Conservation (phyloP, 2,797 vertebrate species). For the Acanthurus tractus region DNA sequence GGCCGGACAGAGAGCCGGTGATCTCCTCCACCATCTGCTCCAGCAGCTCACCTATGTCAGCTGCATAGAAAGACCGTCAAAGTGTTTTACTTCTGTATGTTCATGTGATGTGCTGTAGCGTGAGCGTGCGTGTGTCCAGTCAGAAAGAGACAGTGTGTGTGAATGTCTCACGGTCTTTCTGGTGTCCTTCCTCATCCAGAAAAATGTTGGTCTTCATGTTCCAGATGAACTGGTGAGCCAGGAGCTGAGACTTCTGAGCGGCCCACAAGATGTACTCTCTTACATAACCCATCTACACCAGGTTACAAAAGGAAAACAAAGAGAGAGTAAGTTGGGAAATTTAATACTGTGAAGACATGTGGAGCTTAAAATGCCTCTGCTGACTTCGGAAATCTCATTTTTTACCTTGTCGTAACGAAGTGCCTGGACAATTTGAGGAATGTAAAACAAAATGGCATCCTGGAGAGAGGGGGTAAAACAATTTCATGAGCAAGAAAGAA, state of each 20-base stretch:
- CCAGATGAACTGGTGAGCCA: constrained; percentile 98
- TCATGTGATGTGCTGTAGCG: no score
- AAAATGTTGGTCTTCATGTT: constrained; percentile 99
- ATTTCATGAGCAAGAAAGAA: not conserved
- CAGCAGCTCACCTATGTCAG: constrained; percentile 94
- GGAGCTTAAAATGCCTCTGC: not conserved
- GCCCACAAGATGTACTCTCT: constrained; percentile 98
- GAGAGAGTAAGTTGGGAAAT: not conserved
- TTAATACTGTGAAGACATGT: not conserved
- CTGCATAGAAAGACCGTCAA: constrained; percentile 69
- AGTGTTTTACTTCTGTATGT: not conserved
- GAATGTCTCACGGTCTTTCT: constrained; percentile 92
- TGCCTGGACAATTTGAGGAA: constrained; percentile 97
- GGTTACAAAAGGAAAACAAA: not conserved
- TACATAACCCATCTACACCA: constrained; percentile 94
- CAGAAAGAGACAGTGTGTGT: not conserved
- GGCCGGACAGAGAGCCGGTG: constrained; percentile 93
- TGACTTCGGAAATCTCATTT: not conserved
- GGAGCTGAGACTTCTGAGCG: constrained; percentile 94
- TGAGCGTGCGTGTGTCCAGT: no score
- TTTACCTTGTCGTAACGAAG: constrained; percentile 96
- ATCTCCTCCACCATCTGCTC: constrained; percentile 95
- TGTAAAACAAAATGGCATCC: constrained; percentile 99
- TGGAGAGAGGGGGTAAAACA: constrained; percentile 63
- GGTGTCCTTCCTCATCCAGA: constrained; percentile 93